Base-by-base conservation (phyloP, 1,140 invertebrate species). In the Zaprionus davidi region DNA sequence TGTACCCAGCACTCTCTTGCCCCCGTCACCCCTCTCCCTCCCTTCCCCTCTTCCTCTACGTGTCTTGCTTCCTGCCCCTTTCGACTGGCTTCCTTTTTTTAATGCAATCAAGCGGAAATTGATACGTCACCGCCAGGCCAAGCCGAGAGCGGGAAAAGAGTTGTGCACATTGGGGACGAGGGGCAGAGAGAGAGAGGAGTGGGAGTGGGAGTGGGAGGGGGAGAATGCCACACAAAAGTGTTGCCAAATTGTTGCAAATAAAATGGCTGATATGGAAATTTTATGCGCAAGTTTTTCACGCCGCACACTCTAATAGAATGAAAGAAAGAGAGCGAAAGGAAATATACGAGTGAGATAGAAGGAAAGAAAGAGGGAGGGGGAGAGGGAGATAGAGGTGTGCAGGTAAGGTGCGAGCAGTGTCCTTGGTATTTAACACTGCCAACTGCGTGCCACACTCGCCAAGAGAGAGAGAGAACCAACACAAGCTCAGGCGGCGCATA, bases 201-300 rank as follows among this genome's bases (percentile, higher is more conserved):
- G 41, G 36, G 15, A 9, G 13, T 31, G 41, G 36, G 15, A 11
- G 20, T 15, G 38, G 26, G 5, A 5, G 41, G 24, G 15, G 12
- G 38, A 28, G 34, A 20, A 59, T 31, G 24, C 34, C 51, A 17
- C 38, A 71, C 78, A 81, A 76, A 90, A 90, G 85, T 88, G 81
- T 84, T 84, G 78, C 84, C 84, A 88, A 88, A 90, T 90, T 88
- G 84, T 90, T 90, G 84, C 85, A 90, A 88, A 88, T 88, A 88
- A 88, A 88, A 88, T 85, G 73, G 84, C 81, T 88, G 84, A 88
- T 88, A 88, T 88, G 85, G 85, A 90, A 88, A 88, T 88, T 90
- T 74, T 81, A 79, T 88, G 74, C 66, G 58, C 69, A 87, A 84
- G 57, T 88, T 84, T 76, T 77, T 78, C 71, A 69, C 36, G 53